Base-by-base conservation (phyloP, 2,797 vertebrate species). In the Knipowitschia caucasica region DNA sequence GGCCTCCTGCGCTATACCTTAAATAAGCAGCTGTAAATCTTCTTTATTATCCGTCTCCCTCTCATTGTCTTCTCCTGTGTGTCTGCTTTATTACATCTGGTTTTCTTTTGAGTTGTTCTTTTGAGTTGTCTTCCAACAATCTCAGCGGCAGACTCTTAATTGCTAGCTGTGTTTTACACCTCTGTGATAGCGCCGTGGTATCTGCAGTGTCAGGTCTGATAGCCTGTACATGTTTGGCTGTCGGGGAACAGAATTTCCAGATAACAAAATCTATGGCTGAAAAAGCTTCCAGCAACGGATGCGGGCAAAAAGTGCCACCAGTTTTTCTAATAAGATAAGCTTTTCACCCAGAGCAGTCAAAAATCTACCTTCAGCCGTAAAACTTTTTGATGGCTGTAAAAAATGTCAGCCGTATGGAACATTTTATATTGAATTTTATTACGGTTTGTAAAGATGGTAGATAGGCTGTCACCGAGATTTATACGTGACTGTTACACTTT, bases 171-270 rank as follows among this genome's bases (percentile, higher is more conserved):
- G 44, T 53, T 80, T 67, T 66, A 64, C 62, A 64, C 67, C 45
- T 62, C 53, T 51, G 43, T 49, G 60, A 74, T 67, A 56, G 51
- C 27, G 36, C 57, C 42, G 53, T 64, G 44, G 58, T 66, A 42
- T 56, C 58, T 47, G 1, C 5, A 49, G 26, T 63, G 61, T 71
- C 54, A 59, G 47, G 49, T 55, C 42, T 65, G 64, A 73, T 79
- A 50, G 47, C 53, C 71, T 66, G 45, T 59, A 64, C 57, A 56
- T 68, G 49, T 36, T 29, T 49, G 17, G 43, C 56, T 64, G 61
- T 62, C 38, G 23, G 46, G 14, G 53, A 60, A 44, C 8, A 36
- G 20, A 46, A 52, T 69, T 61, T 64, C 46, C 64, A 34, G 59
- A 69, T 71, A 71, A 43, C 53, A 29, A 55, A 64, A 64, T 60